These are phyloP conservation scores for Cerastoderma edule DNA, from an alignment of 2,888 invertebrate genomes.

Conservation along the genomic window DNA sequence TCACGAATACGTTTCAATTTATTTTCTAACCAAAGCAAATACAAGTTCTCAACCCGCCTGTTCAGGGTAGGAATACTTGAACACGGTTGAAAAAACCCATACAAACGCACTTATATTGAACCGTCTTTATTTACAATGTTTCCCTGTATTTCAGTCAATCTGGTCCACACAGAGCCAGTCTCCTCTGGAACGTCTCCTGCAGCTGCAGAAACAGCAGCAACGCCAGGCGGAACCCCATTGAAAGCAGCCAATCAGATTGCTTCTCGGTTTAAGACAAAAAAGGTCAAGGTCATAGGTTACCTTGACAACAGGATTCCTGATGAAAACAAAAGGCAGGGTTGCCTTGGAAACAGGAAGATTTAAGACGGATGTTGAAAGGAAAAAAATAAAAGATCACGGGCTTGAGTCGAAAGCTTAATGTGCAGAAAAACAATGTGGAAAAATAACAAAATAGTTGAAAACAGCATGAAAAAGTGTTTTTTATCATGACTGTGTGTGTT, in stretches of 20 bases:
- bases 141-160: constrained; percentile 87
- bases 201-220: constrained; percentile 89
- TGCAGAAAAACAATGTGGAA: background rate
- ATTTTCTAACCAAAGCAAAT: too few relatives aligned
- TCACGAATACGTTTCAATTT: too few relatives aligned
- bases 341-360: constrained; percentile 14
- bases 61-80: too few relatives aligned
- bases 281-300: constrained; percentile 42
- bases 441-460: background rate
- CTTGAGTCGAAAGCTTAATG: background rate
- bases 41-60: too few relatives aligned
- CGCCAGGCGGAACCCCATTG: constrained; percentile 83
- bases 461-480: background rate
- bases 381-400: constrained; percentile 9
- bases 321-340: constrained; percentile 3
- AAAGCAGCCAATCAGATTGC: constrained; percentile 48
- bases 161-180: constrained; percentile 89
- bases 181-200: constrained; percentile 91
- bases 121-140: constrained; percentile 7
- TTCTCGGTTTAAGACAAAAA: constrained; percentile 35
- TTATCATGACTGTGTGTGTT: too few relatives aligned
- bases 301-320: constrained; percentile 31
- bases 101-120: background rate
- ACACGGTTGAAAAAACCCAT: background rate
- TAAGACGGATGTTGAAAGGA: constrained; percentile 1